Evolutionary conservation across 2,888 invertebrate genomes (phyloP).

Genomic region (Lasioglossum figueresi): DNA sequence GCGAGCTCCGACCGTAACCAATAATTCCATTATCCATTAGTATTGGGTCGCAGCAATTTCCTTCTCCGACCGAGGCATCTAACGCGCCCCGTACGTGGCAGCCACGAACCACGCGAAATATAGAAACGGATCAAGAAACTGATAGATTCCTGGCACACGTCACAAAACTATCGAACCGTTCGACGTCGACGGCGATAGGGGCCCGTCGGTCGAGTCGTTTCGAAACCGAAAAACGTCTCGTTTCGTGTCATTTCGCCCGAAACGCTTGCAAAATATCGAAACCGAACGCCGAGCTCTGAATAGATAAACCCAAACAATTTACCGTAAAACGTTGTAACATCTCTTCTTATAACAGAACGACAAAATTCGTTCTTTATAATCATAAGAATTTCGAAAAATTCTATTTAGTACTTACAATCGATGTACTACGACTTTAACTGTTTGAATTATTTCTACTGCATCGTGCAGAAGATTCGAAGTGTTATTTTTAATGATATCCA

Average conservation of each 20-base stretch:
- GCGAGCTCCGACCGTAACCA: constrained; percentile 81
- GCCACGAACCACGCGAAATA: constrained; percentile 57
- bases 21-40: constrained; percentile 84
- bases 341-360: background rate
- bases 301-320: background rate
- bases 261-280: background rate
- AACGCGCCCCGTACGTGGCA: constrained; percentile 62
- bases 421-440: background rate
- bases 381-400: background rate
- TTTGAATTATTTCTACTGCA: background rate
- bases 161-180: constrained; percentile 55
- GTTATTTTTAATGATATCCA: background rate
- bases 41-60: constrained; percentile 83
- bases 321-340: background rate
- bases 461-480: no score
- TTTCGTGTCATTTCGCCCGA: constrained; percentile 6
- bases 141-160: constrained; percentile 64
- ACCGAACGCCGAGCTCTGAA: background rate
- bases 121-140: constrained; percentile 60
- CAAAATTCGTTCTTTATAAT: background rate
- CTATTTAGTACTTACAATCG: background rate
- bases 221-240: background rate
- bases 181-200: constrained; percentile 51
- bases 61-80: constrained; percentile 69
- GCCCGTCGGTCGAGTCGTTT: constrained; percentile 45